Conservation (phyloP, 2,113 vertebrate species). For the Hiodon tergisus region DNA sequence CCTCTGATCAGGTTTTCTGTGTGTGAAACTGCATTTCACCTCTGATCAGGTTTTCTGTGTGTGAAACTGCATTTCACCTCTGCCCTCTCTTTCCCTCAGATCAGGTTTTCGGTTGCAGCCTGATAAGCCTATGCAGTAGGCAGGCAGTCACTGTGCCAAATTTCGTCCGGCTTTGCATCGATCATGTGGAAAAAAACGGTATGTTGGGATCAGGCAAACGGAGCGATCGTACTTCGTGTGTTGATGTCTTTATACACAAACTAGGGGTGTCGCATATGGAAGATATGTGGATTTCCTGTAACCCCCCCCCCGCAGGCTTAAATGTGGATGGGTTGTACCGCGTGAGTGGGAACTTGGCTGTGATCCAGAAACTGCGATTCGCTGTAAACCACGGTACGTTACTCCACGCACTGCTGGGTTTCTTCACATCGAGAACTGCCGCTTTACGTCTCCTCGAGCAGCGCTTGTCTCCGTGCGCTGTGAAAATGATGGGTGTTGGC, state of each 20-base stretch:
- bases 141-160: conserved; percentile 79
- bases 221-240: too few species aligned
- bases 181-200: conserved; percentile 86
- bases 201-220: conserved; percentile 31
- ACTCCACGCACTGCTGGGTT: background rate
- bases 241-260: too few species aligned
- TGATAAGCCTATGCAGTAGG: conserved; percentile 81
- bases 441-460: background rate
- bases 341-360: conserved; percentile 91
- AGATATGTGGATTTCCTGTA: too few species aligned
- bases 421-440: background rate
- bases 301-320: conserved; percentile 64
- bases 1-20: background rate
- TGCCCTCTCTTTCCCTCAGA: conserved; percentile 56
- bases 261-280: too few species aligned
- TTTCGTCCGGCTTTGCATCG: conserved; percentile 87
- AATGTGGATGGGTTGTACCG: conserved; percentile 84
- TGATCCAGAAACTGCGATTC: conserved; percentile 93
- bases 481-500: background rate
- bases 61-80: background rate
- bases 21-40: background rate
- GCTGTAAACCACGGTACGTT: conserved; percentile 83
- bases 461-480: background rate
- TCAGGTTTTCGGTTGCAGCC: conserved; percentile 89
- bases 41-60: background rate